Percentiles rank a stretch among this genome's conserved stretches.
These are phyloP conservation scores for Dryococelus australis DNA, from an alignment of 2,888 invertebrate genomes.

Conservation along the genomic window DNA sequence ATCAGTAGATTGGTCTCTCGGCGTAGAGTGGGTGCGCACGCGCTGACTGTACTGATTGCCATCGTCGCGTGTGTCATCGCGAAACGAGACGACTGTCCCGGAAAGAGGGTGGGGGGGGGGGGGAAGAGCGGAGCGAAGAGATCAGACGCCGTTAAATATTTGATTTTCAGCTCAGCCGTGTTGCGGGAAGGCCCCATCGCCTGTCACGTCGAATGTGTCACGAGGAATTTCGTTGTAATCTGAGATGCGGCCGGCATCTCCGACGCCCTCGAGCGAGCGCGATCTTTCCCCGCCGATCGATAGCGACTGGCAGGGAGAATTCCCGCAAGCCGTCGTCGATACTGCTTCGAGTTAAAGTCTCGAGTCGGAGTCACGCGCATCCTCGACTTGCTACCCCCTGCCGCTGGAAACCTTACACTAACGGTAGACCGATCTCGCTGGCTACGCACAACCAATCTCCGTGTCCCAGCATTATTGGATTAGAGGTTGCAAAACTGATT, in stretches of 20 bases:
- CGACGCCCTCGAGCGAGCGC: not conserved
- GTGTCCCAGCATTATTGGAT: too few species aligned
- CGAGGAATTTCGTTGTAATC: constrained; percentile 6
- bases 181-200: not conserved
- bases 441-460: too few species aligned
- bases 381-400: too few species aligned
- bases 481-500: too few species aligned
- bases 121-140: constrained; percentile 3
- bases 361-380: not conserved
- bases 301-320: not conserved
- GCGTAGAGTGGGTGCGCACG: not conserved
- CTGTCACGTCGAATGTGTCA: constrained; percentile 16
- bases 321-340: not conserved
- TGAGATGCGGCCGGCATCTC: not conserved
- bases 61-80: not conserved
- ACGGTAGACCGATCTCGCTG: too few species aligned
- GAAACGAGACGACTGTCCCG: not conserved
- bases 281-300: not conserved
- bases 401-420: too few species aligned
- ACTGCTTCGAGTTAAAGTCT: not conserved
- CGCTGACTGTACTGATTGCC: not conserved
- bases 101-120: not conserved
- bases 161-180: not conserved
- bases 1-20: too few species aligned
- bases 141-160: not conserved